Evolutionary conservation across 2,888 invertebrate genomes (phyloP).

Genomic region (Bellardia pandia): DNA sequence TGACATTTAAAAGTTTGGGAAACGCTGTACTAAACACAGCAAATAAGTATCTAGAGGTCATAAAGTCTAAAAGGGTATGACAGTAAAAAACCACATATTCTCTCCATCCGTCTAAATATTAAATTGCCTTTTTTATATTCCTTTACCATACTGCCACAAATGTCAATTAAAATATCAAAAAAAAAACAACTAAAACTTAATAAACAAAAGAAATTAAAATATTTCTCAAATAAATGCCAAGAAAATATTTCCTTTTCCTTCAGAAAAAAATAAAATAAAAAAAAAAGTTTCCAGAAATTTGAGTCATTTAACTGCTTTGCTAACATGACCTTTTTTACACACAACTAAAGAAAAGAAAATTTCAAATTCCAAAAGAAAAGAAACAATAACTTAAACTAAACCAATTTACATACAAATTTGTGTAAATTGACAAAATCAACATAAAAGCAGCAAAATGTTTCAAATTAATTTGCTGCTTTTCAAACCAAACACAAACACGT

Average conservation of each 20-base stretch:
- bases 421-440: not conserved
- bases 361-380: not conserved
- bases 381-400: not conserved
- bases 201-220: not conserved
- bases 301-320: not conserved
- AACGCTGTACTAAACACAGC: too few species aligned
- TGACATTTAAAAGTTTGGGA: too few species aligned
- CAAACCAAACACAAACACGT: not conserved
- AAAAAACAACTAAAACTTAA: not conserved
- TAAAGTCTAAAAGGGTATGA: too few species aligned
- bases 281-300: not conserved
- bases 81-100: too few species aligned
- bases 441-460: slow-evolving; percentile 8
- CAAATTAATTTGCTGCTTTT: slow-evolving; percentile 14
- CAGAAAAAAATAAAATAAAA: too few species aligned
- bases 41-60: too few species aligned
- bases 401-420: slow-evolving; percentile 18
- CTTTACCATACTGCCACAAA: too few species aligned
- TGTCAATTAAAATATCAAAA: too few species aligned
- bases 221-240: not conserved
- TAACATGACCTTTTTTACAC: not conserved
- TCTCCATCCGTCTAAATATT: too few species aligned
- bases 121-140: too few species aligned
- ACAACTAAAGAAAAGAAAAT: not conserved
- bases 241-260: not conserved